Conservation (phyloP, 2,888 invertebrate genomes). For the Drosophila emarginata region DNA sequence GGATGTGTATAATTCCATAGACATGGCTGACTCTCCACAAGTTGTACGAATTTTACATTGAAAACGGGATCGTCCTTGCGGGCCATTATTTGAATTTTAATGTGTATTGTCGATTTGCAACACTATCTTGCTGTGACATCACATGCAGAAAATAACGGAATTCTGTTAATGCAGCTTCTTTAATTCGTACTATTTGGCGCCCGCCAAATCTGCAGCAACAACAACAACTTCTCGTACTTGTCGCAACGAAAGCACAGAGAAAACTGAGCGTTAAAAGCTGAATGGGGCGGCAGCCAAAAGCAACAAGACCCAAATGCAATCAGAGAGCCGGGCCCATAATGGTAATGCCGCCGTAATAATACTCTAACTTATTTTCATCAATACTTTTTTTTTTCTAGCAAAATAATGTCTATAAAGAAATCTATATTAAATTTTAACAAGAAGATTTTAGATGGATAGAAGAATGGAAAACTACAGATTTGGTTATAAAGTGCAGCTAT, state of each 20-base stretch:
- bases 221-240: conserved; percentile 66
- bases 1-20: conserved; percentile 80
- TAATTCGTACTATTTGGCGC: conserved; percentile 8
- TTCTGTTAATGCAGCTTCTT: not conserved
- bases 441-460: no score
- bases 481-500: no score
- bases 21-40: conserved; percentile 78
- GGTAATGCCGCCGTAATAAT: not conserved
- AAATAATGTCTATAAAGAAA: no score
- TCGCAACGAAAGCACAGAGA: conserved; percentile 80
- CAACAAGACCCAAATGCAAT: conserved; percentile 7
- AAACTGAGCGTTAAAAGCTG: conserved; percentile 79
- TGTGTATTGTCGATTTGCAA: conserved; percentile 34
- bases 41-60: conserved; percentile 80
- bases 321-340: not conserved
- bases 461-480: no score
- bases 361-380: not conserved
- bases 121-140: conserved; percentile 34
- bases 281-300: conserved; percentile 25
- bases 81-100: conserved; percentile 55
- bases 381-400: no score
- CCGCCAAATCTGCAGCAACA: conserved; percentile 30
- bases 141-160: conserved; percentile 6
- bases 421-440: no score
- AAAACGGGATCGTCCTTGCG: conserved; percentile 81